Conservation (phyloP, 2,888 invertebrate species). For the Eudemis profundana region DNA sequence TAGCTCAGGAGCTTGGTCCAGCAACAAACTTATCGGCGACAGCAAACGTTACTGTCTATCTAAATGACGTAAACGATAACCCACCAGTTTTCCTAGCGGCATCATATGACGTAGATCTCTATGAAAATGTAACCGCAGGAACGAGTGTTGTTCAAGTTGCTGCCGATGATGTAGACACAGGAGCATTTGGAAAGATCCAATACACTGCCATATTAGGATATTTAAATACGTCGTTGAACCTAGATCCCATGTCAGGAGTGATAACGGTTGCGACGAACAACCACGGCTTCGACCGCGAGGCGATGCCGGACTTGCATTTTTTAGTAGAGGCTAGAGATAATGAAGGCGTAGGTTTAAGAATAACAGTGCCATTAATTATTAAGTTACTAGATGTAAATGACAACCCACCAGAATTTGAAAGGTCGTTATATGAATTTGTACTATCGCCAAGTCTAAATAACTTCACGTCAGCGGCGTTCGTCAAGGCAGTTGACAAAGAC, state of each 20-base stretch:
- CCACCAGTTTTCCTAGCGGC: conserved; percentile 91
- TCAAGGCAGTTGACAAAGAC: conserved; percentile 94
- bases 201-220: conserved; percentile 92
- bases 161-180: conserved; percentile 93
- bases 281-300: conserved; percentile 93
- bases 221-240: conserved; percentile 90
- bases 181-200: conserved; percentile 90
- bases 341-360: conserved; percentile 91
- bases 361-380: conserved; percentile 90
- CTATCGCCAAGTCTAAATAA: conserved; percentile 89
- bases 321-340: conserved; percentile 95
- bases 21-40: conserved; percentile 89
- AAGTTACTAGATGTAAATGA: conserved; percentile 93
- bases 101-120: conserved; percentile 90
- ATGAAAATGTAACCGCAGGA: conserved; percentile 92
- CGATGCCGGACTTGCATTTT: conserved; percentile 90
- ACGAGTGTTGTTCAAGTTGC: conserved; percentile 90
- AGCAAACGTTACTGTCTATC: conserved; percentile 91
- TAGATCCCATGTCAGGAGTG: conserved; percentile 91
- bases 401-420: conserved; percentile 93
- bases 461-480: conserved; percentile 91
- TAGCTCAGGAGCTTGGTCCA: conserved; percentile 93
- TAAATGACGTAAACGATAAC: conserved; percentile 96
- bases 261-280: conserved; percentile 92
- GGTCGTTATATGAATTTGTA: conserved; percentile 91